Evolutionary conservation across 2,113 vertebrate genomes (phyloP).

Genomic region (Laticauda colubrina): DNA sequence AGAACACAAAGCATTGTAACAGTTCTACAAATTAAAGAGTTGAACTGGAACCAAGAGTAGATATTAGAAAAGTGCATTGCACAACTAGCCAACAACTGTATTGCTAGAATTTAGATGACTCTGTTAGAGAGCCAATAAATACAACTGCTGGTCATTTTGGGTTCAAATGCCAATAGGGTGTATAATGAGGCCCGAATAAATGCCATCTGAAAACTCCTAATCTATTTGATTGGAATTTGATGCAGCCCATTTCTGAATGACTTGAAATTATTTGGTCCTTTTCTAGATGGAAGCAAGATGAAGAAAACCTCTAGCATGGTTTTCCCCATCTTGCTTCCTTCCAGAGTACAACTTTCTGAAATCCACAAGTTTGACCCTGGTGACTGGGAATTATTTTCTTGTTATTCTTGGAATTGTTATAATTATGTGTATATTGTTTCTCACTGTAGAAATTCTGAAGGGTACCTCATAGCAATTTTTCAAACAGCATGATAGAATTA

Average conservation of each 20-base stretch:
- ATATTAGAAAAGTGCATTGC: background rate
- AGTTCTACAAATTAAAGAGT: background rate
- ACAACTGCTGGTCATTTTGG: background rate
- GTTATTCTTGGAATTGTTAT: background rate
- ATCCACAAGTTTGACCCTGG: background rate
- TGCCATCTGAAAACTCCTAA: background rate
- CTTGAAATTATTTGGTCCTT: background rate
- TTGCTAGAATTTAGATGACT: background rate
- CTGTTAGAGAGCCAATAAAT: background rate
- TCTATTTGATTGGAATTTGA: background rate
- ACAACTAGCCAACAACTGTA: background rate
- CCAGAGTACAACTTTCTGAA: background rate
- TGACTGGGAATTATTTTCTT: background rate
- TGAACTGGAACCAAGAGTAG: background rate
- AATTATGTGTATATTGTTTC: background rate
- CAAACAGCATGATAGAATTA: background rate
- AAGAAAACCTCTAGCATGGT: background rate
- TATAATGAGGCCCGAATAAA: background rate
- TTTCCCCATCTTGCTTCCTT: background rate
- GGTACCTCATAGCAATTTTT: background rate
- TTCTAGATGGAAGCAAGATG: too few species aligned
- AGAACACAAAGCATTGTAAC: background rate
- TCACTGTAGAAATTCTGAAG: background rate
- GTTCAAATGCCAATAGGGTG: background rate
- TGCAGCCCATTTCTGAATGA: background rate